Conservation (phyloP, 2,797 vertebrate genomes). For the Spea hammondii region DNA sequence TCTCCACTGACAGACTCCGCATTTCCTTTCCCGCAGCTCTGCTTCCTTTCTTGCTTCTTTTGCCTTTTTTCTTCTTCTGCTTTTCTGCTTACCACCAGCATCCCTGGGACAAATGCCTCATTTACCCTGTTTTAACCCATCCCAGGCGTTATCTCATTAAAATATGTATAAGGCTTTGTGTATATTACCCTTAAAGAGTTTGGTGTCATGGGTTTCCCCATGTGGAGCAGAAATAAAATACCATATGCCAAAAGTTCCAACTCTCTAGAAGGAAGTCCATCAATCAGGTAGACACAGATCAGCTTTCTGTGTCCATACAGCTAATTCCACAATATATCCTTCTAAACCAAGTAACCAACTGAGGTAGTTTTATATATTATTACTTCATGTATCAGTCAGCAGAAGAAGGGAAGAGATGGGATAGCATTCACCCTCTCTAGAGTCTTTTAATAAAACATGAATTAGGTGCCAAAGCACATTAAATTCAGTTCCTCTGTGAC, state of each 20-base stretch:
- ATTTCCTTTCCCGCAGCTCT: too few relatives aligned
- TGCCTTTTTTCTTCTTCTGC: too few relatives aligned
- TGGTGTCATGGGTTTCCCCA: too few relatives aligned
- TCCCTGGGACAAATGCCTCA: too few relatives aligned
- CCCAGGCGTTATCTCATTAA: too few relatives aligned
- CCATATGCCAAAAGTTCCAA: conserved; percentile 30
- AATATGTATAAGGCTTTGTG: too few relatives aligned
- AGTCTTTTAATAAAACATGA: conserved; percentile 70
- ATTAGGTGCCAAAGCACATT: conserved; percentile 63
- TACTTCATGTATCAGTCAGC: conserved; percentile 23
- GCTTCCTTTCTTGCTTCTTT: too few relatives aligned
- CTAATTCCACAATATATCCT: conserved; percentile 15
- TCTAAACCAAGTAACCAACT: conserved; percentile 9
- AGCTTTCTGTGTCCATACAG: not conserved
- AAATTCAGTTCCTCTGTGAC: conserved; percentile 63
- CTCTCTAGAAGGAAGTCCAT: conserved; percentile 4
- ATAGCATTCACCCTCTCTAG: conserved; percentile 53
- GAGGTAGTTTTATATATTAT: conserved; percentile 22
- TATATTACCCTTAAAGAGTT: too few relatives aligned
- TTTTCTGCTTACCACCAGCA: too few relatives aligned
- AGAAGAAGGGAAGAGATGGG: conserved; percentile 51
- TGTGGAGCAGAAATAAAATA: conserved; percentile 7
- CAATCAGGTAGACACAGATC: conserved; percentile 1
- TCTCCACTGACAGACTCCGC: too few relatives aligned
- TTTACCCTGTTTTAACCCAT: too few relatives aligned